These are phyloP conservation scores for Schizopygopsis malacanthus DNA, from an alignment of 2,797 vertebrate species.

Conservation along the genomic window DNA sequence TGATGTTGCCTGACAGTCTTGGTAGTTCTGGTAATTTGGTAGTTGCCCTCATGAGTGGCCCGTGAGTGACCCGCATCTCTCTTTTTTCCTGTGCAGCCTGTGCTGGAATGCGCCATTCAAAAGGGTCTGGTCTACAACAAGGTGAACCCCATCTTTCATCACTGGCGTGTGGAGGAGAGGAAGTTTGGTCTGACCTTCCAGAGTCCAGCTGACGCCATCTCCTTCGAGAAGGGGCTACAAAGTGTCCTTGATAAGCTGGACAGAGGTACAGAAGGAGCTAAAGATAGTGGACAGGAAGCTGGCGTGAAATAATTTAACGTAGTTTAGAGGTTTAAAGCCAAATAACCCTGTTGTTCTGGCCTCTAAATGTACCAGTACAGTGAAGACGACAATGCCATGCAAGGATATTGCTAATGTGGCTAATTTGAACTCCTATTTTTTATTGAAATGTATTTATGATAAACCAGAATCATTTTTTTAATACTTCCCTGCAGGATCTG, in stretches of 20 bases:
- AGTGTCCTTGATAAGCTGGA: constrained; percentile 85
- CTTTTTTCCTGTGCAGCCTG: constrained; percentile 73
- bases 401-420: not conserved
- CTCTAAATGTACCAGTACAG: not conserved
- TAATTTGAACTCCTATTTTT: not conserved
- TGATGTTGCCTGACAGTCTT: constrained; percentile 60
- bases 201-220: constrained; percentile 89
- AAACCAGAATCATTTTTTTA: not conserved
- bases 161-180: constrained; percentile 91
- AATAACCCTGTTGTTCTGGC: not conserved
- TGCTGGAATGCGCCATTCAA: constrained; percentile 88
- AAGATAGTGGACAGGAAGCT: constrained; percentile 5
- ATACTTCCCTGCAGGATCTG: constrained; percentile 71
- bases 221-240: constrained; percentile 89
- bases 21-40: constrained; percentile 14
- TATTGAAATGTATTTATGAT: not conserved
- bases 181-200: constrained; percentile 95
- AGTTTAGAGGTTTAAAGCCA: not conserved
- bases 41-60: not conserved
- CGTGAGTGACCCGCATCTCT: constrained; percentile 49
- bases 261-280: constrained; percentile 78
- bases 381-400: not conserved
- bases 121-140: constrained; percentile 92
- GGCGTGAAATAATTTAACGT: not conserved
- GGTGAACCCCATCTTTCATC: constrained; percentile 95